phyloP scores from a whole-genome alignment of 2,888 invertebrate species.

The Ptilodon capucinus region DNA sequence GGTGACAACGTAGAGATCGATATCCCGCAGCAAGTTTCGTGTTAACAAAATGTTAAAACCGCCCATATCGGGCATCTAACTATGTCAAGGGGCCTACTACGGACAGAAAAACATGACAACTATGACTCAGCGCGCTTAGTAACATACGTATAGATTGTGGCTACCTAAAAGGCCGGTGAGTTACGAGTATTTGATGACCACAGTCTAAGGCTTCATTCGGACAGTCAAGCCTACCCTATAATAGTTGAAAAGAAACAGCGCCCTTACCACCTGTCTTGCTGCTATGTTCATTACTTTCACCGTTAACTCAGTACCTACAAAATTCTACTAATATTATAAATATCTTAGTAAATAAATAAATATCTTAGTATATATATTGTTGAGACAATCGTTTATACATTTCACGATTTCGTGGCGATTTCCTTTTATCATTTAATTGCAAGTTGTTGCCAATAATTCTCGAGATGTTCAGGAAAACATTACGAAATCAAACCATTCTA shows the following conservation, averaged over 20 bases:
- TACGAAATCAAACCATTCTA: slow-evolving; percentile 26
- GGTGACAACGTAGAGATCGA: not conserved
- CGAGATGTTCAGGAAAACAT: slow-evolving; percentile 18
- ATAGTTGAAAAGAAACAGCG: too few relatives aligned
- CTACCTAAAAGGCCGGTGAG: not conserved
- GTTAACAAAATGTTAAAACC: not conserved
- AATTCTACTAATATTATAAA: too few relatives aligned
- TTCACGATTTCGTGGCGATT: too few relatives aligned
- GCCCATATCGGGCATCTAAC: not conserved
- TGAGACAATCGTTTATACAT: too few relatives aligned
- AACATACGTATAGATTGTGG: slow-evolving; percentile 1
- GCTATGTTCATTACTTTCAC: too few relatives aligned
- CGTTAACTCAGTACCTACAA: too few relatives aligned
- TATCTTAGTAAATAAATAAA: too few relatives aligned
- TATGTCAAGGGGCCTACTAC: not conserved
- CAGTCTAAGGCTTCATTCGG: not conserved
- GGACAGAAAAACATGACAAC: not conserved
- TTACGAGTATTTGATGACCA: not conserved
- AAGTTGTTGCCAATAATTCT: slow-evolving; percentile 1
- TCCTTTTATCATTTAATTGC: too few relatives aligned
- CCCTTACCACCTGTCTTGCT: too few relatives aligned
- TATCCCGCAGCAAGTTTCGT: not conserved
- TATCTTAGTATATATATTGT: too few relatives aligned
- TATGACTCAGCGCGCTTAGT: not conserved
- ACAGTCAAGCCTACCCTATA: too few relatives aligned